phyloP scores from a whole-genome alignment of 2,797 vertebrate species.

The Micromesistius poutassou region DNA sequence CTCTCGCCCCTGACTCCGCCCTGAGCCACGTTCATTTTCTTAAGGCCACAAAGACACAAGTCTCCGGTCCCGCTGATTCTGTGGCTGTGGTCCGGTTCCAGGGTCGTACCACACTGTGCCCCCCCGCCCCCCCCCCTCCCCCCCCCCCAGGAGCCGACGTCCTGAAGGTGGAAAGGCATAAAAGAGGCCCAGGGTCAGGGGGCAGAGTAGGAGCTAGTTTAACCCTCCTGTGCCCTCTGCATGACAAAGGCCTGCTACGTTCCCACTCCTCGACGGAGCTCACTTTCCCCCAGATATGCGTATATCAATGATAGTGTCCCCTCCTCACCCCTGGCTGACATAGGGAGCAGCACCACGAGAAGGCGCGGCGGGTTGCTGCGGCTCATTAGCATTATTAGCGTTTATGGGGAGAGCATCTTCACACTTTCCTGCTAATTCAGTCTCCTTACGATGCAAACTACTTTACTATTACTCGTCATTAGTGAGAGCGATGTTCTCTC shows the following conservation, averaged over 20 bases:
- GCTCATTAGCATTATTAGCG: neutral
- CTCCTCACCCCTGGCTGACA: slow-evolving; percentile 35
- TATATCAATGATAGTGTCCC: slow-evolving; percentile 58
- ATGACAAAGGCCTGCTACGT: slow-evolving; percentile 68
- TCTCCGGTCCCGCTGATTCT: slow-evolving; percentile 46
- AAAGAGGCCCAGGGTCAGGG: slow-evolving; percentile 63
- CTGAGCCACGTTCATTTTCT: slow-evolving; percentile 73
- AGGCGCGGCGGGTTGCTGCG: neutral
- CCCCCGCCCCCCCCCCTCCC: slow-evolving; percentile 41
- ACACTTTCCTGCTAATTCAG: neutral
- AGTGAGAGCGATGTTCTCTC: neutral
- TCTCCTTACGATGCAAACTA: neutral
- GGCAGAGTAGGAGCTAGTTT: slow-evolving; percentile 59
- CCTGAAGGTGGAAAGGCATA: slow-evolving; percentile 56
- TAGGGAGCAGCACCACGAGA: slow-evolving; percentile 22
- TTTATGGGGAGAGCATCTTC: neutral
- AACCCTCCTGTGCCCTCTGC: slow-evolving; percentile 61
- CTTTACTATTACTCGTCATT: neutral
- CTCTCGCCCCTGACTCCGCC: slow-evolving; percentile 33
- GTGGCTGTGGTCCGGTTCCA: slow-evolving; percentile 48
- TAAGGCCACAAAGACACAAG: slow-evolving; percentile 61
- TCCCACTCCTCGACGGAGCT: slow-evolving; percentile 61
- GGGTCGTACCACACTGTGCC: slow-evolving; percentile 47
- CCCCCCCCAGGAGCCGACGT: slow-evolving; percentile 36
- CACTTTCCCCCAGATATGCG: slow-evolving; percentile 65